These are phyloP conservation scores for Saguinus imperator DNA, from an alignment of 2,113 vertebrate species.

Conservation along the genomic window DNA sequence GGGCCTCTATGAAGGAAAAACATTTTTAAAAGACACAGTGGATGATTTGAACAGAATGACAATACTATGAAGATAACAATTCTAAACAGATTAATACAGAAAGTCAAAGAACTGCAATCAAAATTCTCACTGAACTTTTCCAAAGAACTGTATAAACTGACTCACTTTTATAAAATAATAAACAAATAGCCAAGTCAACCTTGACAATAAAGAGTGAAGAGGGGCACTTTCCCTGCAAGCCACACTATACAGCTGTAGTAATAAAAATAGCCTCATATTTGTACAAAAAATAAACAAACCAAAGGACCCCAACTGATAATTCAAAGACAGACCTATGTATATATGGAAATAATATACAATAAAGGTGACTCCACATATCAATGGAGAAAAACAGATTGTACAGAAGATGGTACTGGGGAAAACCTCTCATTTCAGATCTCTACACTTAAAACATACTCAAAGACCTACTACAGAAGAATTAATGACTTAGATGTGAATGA, in stretches of 20 bases:
- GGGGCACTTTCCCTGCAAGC: not conserved
- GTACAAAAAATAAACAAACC: not conserved
- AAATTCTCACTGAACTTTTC: not conserved
- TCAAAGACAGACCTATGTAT: not conserved
- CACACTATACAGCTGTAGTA: not conserved
- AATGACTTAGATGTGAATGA: not conserved
- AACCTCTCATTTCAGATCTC: not conserved
- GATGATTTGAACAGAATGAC: not conserved
- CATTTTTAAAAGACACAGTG: not conserved
- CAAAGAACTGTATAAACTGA: not conserved
- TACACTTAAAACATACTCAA: not conserved
- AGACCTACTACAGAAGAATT: not conserved
- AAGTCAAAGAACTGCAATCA: not conserved
- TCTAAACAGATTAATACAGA: not conserved
- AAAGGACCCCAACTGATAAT: not conserved
- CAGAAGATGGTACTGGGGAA: not conserved
- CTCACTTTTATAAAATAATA: conserved; percentile 13
- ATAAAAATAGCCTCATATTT: not conserved
- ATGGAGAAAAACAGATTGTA: not conserved
- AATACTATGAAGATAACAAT: not conserved
- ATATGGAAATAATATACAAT: not conserved
- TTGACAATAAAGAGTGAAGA: not conserved
- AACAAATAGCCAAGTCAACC: not conserved
- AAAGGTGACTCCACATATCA: not conserved
- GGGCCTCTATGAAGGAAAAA: not conserved